Evolutionary conservation across 2,797 vertebrate genomes (phyloP), one percentile per base, ranked within the genome.

Genomic region (Craterocephalus amniculus): DNA sequence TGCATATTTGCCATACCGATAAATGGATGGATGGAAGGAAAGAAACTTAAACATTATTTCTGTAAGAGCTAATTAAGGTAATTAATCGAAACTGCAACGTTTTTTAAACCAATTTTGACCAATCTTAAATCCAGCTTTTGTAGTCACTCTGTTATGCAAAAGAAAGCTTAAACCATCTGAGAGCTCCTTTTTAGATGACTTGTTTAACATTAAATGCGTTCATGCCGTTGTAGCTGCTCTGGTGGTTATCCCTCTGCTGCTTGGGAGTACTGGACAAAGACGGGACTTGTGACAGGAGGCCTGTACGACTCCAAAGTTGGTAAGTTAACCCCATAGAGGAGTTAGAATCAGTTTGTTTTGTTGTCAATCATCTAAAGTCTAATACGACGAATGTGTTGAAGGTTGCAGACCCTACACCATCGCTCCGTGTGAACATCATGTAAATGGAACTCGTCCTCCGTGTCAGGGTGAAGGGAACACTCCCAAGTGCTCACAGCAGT

Each of bases 351-450:
- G 13, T 34, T 16, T 14, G 6, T 52, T 43, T 14, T 16, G 27
- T 32, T 63, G 24, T 29, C 14, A 22, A 20, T 36, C 6, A 31
- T 11, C 29, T 29, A 11, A 34, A 32, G 1, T 55, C 2, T 72
- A 5, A 10, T 13, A 13, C 26, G 40, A 31, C 27, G 73, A 49
- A 49, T 71, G 52, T 67, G 57, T 68, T 56, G 9, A 87, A 99
- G 97, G 97, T 67, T 98, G 97, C 85, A 90, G 92, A 22, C 97
- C 97, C 0, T 99, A 99, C 84, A 94, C 93, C 74, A 96, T 98
- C 34, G 78, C 96, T 6, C 91, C 97, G 13, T 98, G 97, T 4
- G 96, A 98, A 84, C 97, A 98, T 80, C 97, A 98, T 0, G 94
- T 97, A 34, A 99, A 98, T 0, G 97, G 97, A 55, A 94, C 89